Base-by-base conservation (phyloP, 2,797 vertebrate genomes). In the Micromesistius poutassou region DNA sequence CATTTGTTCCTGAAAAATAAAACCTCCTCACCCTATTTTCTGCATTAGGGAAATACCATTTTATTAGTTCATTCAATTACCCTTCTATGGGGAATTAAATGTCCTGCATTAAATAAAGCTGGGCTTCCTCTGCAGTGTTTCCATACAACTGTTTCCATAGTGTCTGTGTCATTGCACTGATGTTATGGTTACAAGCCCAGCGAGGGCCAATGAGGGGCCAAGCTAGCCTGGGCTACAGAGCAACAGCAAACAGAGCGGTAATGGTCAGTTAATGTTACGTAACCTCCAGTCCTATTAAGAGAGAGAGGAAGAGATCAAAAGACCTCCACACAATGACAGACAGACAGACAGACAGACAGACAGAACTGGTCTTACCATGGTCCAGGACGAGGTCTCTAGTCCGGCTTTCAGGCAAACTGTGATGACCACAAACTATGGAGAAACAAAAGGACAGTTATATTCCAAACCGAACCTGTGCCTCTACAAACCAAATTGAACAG, bases 331-430 rank as follows among this genome's bases (percentile, higher is more conserved):
- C 36, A 38, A 36, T 36, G 66, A 28, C 22, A 3, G 10, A 31
- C 5, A 30, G 9, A 40, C 9, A 35, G 13, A 14, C 10, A 30
- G 81, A 77, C 72, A 79, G 77, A 74, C 72, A n/a, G 74, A 79
- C 77, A 81, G 80, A 80, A 25, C n/a, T 82, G 42, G 73, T 81
- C 96, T 94, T 93, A 99, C 98, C 96, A 95, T 95, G 30, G 98
- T 99, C 98, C 98, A 99, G 10, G 98, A 98, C 0, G 98, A 97
- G 0, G 97, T 99, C 90, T 99, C 98, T 46, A 99, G 90, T 75
- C 98, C 98, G 35, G 98, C 98, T 95, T 99, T 99, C 84, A 99
- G 93, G 93, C 98, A 99, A 82, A 99, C 98, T 30, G 98, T 99
- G 92, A 99, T 97, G 89, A 99, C 98, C 84, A 99, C 98, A 94